Percentiles rank a stretch among this genome's conserved stretches.
Evolutionary conservation across 2,797 vertebrate genomes (phyloP).

Genomic region (Poecile montanus): DNA sequence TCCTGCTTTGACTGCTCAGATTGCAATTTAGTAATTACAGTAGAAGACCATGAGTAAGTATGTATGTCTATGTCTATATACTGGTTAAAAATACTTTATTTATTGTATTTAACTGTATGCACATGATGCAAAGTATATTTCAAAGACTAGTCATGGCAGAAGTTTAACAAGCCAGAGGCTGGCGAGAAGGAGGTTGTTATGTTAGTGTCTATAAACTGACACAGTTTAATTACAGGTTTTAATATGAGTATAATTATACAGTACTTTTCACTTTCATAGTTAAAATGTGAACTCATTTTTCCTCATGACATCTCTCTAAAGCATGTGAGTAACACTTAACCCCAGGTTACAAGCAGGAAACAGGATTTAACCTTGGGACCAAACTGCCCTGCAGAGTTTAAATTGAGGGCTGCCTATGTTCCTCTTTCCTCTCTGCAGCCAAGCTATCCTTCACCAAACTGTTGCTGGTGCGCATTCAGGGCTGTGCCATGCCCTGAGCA

Average conservation of each 20-base stretch:
- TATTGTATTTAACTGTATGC: not conserved
- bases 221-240: constrained; percentile 23
- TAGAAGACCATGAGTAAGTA: not conserved
- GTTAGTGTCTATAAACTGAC: not conserved
- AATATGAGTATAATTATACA: not conserved
- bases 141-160: not conserved
- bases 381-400: not conserved
- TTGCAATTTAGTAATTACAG: not conserved
- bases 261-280: constrained; percentile 1
- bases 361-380: not conserved
- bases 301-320: not conserved
- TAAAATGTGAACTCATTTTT: not conserved
- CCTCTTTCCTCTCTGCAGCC: not conserved
- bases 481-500: rapidly evolving
- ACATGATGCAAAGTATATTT: not conserved
- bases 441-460: not conserved
- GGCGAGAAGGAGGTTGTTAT: not conserved
- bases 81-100: not conserved
- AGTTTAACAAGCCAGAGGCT: not conserved
- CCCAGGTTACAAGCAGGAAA: not conserved
- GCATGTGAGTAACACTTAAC: not conserved
- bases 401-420: not conserved
- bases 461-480: rapidly evolving
- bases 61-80: not conserved
- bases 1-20: not conserved